Base-by-base conservation (phyloP, 2,113 vertebrate genomes). In the Chunga burmeisteri region DNA sequence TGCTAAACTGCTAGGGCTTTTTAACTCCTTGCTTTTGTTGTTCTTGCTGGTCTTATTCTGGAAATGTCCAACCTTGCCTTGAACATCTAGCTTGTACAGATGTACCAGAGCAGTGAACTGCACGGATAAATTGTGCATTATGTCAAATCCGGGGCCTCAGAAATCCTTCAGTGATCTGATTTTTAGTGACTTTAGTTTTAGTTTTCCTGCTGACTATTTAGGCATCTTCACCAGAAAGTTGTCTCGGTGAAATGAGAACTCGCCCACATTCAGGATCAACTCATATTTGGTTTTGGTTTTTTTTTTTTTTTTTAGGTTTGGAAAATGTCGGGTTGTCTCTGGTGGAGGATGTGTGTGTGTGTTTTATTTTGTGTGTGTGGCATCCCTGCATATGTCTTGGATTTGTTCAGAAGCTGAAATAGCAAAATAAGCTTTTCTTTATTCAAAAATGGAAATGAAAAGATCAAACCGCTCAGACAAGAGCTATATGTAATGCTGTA, bases 361-460 rank as follows among this genome's bases (percentile, higher is more conserved):
- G 78, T 80, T 92, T 95, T 96, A 65, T 85, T 92, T 79, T 94
- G 19, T 87, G 81, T 74, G 80, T 91, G 83, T 94, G 91, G 84
- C 73, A 93, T 93, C 91, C 81, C 84, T 95, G 83, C 95, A 95
- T 96, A 94, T 94, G 94, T 94, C 94, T 94, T 70, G 53, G 84
- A 42, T 70, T 89, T 53, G 62, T 86, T 95, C 71, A 73, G 86
- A 72, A 94, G 61, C 66, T 81, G 84, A 93, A 95, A 91, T 91
- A 86, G 81, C 66, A 91, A 97, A 94, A 94, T 55, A 96, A 80
- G 89, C 2, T 85, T 93, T 77, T 93, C 66, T 96, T 58, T 88
- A 91, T 94, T 94, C 78, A 85, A 9, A 97, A 87, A 93, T 94
- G 70, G 81, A 91, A 93, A 87, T 68, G 10, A 89, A 94, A 84